phyloP scores from a whole-genome alignment of 2,888 invertebrate species.

The Physocephala rufipes region DNA sequence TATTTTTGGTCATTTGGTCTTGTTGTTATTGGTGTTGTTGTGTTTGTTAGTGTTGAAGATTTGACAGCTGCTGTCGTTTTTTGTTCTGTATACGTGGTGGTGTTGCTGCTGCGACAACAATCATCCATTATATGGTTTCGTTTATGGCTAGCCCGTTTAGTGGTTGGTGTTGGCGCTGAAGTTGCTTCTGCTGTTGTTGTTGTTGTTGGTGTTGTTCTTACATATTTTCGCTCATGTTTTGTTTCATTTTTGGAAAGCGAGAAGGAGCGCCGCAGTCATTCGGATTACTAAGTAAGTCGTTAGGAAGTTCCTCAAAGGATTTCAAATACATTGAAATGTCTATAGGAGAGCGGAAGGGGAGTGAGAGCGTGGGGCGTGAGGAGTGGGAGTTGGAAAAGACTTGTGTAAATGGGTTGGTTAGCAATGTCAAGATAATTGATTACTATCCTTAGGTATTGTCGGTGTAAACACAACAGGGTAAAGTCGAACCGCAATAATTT shows the following conservation, averaged over 20 bases:
- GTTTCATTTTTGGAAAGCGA: background rate
- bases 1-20: background rate
- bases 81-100: no score
- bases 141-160: background rate
- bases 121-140: background rate
- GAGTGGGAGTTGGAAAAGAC: no score
- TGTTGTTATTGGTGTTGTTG: background rate
- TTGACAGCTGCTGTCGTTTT: no score
- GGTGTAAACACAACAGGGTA: no score
- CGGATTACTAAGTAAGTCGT: conserved; percentile 28
- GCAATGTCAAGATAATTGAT: conserved; percentile 35
- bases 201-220: background rate
- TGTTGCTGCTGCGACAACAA: background rate
- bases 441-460: conserved; percentile 15
- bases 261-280: background rate
- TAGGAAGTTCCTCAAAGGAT: background rate
- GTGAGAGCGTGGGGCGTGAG: no score
- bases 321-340: no score
- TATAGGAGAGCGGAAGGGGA: no score
- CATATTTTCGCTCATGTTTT: background rate
- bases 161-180: background rate
- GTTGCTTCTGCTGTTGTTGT: background rate
- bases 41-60: background rate
- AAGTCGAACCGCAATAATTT: no score
- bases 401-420: conserved; percentile 22